A percentile compares a stretch with the other conserved stretches of the same genome.
These are phyloP conservation scores for Ammospiza maritima DNA, from an alignment of 2,797 vertebrate genomes.

Conservation along the genomic window DNA sequence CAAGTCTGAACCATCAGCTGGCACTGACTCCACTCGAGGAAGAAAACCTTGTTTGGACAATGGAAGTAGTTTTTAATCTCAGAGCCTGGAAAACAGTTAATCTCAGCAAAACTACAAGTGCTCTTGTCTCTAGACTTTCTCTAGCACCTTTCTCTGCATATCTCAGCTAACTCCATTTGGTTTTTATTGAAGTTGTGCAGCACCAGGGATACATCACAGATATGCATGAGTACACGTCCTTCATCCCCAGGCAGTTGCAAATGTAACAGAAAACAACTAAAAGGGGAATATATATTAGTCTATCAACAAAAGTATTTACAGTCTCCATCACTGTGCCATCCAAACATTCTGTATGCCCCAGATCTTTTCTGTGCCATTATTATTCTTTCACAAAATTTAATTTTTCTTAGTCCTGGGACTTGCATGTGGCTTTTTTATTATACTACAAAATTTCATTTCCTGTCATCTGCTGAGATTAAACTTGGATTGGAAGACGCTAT, in stretches of 20 bases:
- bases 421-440: neutral
- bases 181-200: neutral
- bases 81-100: neutral
- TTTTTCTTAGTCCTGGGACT: conserved; percentile 6
- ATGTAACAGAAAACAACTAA: neutral
- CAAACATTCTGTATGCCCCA: neutral
- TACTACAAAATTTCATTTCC: conserved; percentile 37
- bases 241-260: neutral
- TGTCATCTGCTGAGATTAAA: conserved; percentile 16
- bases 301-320: neutral
- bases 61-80: neutral
- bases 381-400: neutral
- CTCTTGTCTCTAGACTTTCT: neutral
- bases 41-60: conserved; percentile 6
- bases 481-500: neutral
- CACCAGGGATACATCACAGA: neutral
- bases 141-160: neutral
- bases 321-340: neutral
- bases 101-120: neutral
- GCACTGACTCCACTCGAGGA: neutral
- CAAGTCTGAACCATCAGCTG: conserved; percentile 14
- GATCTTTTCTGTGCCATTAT: neutral
- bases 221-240: neutral
- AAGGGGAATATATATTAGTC: neutral
- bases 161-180: neutral